A percentile compares a stretch with the other conserved stretches of the same genome.
Evolutionary conservation across 2,888 invertebrate species (phyloP).

Genomic region (Dugesia japonica): DNA sequence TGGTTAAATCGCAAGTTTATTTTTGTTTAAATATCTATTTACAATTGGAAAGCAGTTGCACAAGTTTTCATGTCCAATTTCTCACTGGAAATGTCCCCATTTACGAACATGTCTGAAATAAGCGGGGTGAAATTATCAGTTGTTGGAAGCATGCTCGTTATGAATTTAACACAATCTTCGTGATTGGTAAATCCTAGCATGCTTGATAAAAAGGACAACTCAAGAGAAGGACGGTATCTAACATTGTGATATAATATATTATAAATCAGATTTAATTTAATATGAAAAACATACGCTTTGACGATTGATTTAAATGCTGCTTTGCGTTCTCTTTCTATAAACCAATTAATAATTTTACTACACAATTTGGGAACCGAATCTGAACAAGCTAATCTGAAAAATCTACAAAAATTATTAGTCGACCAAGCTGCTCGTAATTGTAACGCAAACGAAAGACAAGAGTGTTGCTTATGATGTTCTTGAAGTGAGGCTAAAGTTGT

Average conservation of each 20-base stretch:
- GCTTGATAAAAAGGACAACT: background rate
- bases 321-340: constrained; percentile 81
- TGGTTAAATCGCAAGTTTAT: no score
- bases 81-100: background rate
- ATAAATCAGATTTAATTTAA: constrained; percentile 33
- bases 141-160: background rate
- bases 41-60: background rate
- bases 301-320: constrained; percentile 73
- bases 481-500: constrained; percentile 69
- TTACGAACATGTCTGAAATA: background rate
- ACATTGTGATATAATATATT: no score
- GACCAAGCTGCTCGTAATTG: constrained; percentile 80
- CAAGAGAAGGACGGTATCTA: constrained; percentile 52
- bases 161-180: background rate
- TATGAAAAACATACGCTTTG: constrained; percentile 63
- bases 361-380: constrained; percentile 78
- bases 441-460: constrained; percentile 68
- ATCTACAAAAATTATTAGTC: constrained; percentile 71
- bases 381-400: constrained; percentile 70
- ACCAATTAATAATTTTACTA: constrained; percentile 90
- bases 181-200: background rate
- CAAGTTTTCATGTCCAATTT: background rate
- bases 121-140: background rate
- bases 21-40: background rate
- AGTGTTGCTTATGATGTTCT: constrained; percentile 61